Evolutionary conservation across 2,113 vertebrate genomes (phyloP).

Genomic region (Brachyhypopomus occidentalis): DNA sequence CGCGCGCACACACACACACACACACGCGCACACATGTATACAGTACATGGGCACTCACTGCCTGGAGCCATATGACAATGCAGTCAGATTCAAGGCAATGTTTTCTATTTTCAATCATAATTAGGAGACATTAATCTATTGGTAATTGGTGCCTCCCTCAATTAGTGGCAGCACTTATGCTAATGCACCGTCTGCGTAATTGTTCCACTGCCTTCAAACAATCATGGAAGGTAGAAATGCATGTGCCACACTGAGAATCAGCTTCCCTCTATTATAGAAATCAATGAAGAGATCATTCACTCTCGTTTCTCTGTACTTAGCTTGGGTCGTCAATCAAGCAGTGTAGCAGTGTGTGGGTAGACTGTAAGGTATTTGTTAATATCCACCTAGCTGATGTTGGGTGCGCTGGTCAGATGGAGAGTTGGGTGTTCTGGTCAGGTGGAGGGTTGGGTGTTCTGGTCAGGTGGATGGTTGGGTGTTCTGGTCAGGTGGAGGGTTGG

Average conservation of each 20-base stretch:
- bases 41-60: slow-evolving; percentile 3
- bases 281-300: not conserved
- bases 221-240: slow-evolving; percentile 1
- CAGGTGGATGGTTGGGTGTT: too few species aligned
- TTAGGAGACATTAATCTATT: slow-evolving; percentile 36
- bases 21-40: not conserved
- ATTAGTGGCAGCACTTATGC: slow-evolving; percentile 35
- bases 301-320: not conserved
- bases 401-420: too few species aligned
- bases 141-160: slow-evolving; percentile 45
- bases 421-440: not conserved
- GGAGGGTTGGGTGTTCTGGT: not conserved
- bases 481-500: not conserved
- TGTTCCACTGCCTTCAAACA: slow-evolving; percentile 32
- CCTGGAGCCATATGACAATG: not conserved
- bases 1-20: not conserved
- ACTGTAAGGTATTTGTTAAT: not conserved
- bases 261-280: not conserved
- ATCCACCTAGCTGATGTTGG: not conserved
- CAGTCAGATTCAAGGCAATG: slow-evolving; percentile 17
- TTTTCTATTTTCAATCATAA: slow-evolving; percentile 36
- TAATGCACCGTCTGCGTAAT: slow-evolving; percentile 43
- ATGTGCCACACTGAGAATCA: not conserved
- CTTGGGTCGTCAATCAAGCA: not conserved
- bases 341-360: not conserved